Percentiles rank a stretch among this genome's conserved stretches.
Evolutionary conservation across 2,113 vertebrate species (phyloP).

Genomic region (Carollia perspicillata): DNA sequence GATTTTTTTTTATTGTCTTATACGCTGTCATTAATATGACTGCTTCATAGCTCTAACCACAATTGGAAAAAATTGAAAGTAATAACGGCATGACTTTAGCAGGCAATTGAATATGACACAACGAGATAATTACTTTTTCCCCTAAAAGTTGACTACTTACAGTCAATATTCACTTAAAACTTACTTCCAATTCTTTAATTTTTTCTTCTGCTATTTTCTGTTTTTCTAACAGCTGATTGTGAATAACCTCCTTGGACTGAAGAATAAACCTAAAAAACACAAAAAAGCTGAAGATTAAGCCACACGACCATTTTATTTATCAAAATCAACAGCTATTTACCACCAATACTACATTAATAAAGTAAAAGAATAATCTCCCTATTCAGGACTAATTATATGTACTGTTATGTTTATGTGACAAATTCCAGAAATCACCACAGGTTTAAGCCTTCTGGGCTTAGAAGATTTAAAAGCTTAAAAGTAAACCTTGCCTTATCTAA

Average conservation of each 20-base stretch:
- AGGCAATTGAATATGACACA: slow-evolving; percentile 14
- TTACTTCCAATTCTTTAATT: slow-evolving; percentile 96
- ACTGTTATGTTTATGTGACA: neutral
- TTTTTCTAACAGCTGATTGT: slow-evolving; percentile 92
- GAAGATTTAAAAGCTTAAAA: slow-evolving; percentile 12
- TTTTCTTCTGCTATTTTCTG: slow-evolving; percentile 96
- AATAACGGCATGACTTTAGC: neutral
- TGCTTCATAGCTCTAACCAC: neutral
- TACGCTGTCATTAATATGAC: neutral
- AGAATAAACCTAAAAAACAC: slow-evolving; percentile 92
- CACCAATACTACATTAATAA: slow-evolving; percentile 41
- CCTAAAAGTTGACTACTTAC: neutral
- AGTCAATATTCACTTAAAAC: slow-evolving; percentile 57
- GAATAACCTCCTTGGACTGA: slow-evolving; percentile 93
- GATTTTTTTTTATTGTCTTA: neutral
- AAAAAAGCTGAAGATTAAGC: slow-evolving; percentile 49
- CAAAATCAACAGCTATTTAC: slow-evolving; percentile 35
- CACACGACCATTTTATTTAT: neutral
- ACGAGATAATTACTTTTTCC: neutral
- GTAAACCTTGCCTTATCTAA: slow-evolving; percentile 7
- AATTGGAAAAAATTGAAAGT: neutral
- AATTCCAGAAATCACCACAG: neutral
- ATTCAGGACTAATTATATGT: neutral
- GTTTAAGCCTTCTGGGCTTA: neutral
- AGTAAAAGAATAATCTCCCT: neutral